phyloP scores from a whole-genome alignment of 2,113 vertebrate species.

The Syngnathoides biaculeatus region DNA sequence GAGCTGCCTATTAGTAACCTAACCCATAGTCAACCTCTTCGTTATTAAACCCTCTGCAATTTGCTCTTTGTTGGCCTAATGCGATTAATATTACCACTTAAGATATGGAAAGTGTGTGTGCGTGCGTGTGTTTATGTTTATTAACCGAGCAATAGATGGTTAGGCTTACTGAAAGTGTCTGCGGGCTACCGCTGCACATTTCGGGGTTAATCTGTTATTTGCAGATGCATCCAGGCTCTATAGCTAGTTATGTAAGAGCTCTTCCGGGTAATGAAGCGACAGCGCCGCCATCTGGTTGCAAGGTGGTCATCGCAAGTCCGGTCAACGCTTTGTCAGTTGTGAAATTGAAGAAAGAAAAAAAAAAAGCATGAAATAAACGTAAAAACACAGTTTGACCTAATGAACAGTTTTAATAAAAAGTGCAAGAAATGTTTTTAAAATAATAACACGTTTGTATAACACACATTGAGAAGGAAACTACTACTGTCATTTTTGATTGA shows the following conservation, averaged over 20 bases:
- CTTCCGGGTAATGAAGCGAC: neutral
- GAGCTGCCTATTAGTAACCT: slow-evolving; percentile 28
- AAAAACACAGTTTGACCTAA: no score
- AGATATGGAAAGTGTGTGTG: neutral
- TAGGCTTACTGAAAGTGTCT: slow-evolving; percentile 1
- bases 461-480: neutral
- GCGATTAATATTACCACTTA: neutral
- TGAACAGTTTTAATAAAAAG: neutral
- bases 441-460: neutral
- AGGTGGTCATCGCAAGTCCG: neutral
- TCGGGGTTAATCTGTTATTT: slow-evolving; percentile 38
- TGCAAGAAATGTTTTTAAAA: neutral
- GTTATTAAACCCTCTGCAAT: slow-evolving; percentile 15
- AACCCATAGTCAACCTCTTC: slow-evolving; percentile 6
- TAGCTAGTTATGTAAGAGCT: slow-evolving; percentile 36
- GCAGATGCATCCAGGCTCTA: slow-evolving; percentile 24
- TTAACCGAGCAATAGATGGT: neutral
- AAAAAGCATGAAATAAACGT: neutral
- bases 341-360: no score
- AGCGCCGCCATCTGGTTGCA: slow-evolving; percentile 39
- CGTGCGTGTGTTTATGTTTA: neutral
- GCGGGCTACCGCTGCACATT: neutral
- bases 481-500: no score
- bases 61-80: neutral
- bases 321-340: neutral